phyloP scores from a whole-genome alignment of 2,797 vertebrate species.

The Sebastes flavidus region DNA sequence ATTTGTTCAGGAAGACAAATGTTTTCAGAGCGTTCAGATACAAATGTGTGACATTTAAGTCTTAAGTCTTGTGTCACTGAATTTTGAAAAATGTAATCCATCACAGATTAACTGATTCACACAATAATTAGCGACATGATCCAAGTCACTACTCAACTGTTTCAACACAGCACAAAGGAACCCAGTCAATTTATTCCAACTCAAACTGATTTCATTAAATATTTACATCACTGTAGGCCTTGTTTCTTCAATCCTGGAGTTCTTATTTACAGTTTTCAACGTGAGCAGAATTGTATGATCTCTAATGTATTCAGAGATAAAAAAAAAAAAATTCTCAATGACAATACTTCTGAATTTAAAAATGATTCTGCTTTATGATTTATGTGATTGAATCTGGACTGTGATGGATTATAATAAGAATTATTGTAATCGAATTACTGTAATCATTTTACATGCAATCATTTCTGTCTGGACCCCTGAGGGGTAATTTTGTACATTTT shows the following conservation, averaged over 20 bases:
- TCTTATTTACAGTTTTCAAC: background rate
- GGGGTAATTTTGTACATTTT: background rate
- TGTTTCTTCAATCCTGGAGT: background rate
- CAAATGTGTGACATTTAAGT: conserved; percentile 24
- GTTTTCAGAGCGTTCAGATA: conserved; percentile 62
- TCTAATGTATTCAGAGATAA: background rate
- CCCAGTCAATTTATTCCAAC: background rate
- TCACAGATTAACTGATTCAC: conserved; percentile 33
- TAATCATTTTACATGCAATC: conserved; percentile 60
- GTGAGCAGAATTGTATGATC: background rate
- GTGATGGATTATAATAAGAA: conserved; percentile 43
- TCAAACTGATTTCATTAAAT: background rate
- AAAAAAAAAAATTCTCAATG: background rate
- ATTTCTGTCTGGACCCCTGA: conserved; percentile 21
- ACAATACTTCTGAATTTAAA: background rate
- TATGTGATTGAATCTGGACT: conserved; percentile 36
- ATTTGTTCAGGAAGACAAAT: conserved; percentile 69
- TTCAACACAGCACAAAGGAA: background rate
- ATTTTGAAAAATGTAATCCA: conserved; percentile 27
- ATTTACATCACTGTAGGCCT: background rate
- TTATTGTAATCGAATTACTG: conserved; percentile 13
- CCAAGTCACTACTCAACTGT: background rate
- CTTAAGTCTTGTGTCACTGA: background rate
- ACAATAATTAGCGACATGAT: background rate
- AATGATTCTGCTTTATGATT: background rate